These are phyloP conservation scores for Myotis pilosus DNA, from an alignment of 2,797 vertebrate species.

Conservation along the genomic window DNA sequence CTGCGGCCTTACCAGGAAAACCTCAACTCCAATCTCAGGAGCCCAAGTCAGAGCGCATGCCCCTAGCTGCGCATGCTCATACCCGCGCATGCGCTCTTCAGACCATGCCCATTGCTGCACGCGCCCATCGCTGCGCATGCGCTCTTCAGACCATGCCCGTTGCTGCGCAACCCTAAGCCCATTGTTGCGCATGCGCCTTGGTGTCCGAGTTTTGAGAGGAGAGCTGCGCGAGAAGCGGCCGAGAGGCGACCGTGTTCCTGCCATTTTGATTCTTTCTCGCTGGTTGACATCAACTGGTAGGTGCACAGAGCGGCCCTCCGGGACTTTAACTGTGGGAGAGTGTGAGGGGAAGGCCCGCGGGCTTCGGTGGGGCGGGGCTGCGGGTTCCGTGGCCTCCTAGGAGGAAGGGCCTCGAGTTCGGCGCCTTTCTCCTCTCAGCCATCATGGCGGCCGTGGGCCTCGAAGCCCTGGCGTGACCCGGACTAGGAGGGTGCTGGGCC, in stretches of 20 bases:
- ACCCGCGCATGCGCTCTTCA: too few species aligned
- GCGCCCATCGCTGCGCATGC: too few species aligned
- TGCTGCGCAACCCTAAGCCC: background rate
- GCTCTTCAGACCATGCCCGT: too few species aligned
- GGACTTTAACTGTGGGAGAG: background rate
- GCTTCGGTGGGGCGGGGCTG: fast-evolving
- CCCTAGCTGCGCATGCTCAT: background rate
- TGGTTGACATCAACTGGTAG: background rate
- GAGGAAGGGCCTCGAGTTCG: background rate
- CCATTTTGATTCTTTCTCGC: background rate
- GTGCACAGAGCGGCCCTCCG: too few species aligned
- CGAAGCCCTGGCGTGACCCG: too few species aligned
- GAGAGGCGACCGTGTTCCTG: fast-evolving
- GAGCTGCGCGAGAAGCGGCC: too few species aligned
- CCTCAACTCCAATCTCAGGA: fast-evolving
- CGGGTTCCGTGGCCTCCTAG: background rate
- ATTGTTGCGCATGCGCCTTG: background rate
- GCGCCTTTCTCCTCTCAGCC: background rate
- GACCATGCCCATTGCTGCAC: too few species aligned
- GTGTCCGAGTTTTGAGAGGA: fast-evolving
- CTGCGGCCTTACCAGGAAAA: background rate
- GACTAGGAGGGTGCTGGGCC: too few species aligned
- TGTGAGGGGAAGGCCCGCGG: background rate
- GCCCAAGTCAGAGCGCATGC: background rate
- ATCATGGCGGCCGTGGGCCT: fast-evolving